Evolutionary conservation across 2,888 invertebrate genomes (phyloP).

Genomic region (Drosophila melanosoma): DNA sequence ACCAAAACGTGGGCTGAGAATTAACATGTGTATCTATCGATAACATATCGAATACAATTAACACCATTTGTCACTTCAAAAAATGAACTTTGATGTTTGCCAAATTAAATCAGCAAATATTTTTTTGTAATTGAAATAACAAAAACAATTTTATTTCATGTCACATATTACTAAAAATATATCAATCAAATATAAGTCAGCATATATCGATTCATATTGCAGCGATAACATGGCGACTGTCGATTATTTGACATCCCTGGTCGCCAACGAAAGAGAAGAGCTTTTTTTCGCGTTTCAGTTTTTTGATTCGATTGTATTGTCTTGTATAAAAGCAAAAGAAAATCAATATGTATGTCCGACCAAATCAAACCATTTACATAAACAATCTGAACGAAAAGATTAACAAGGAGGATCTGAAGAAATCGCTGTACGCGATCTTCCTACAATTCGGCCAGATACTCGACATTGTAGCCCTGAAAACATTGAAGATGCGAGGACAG

Average conservation of each 20-base stretch:
- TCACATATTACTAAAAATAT: neutral
- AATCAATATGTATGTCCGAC: conserved; percentile 91
- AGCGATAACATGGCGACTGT: conserved; percentile 44
- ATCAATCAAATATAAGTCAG: neutral
- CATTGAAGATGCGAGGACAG: conserved; percentile 98
- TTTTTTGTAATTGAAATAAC: neutral
- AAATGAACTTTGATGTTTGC: neutral
- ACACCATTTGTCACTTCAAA: neutral
- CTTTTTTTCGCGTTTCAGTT: conserved; percentile 33
- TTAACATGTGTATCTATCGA: neutral
- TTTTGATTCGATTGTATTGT: conserved; percentile 7
- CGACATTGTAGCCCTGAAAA: conserved; percentile 98
- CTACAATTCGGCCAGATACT: conserved; percentile 99
- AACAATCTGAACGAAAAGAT: conserved; percentile 99
- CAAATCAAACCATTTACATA: conserved; percentile 99
- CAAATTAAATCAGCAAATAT: neutral
- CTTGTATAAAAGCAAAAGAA: conserved; percentile 8
- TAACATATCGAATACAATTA: neutral
- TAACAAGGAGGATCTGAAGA: conserved; percentile 99
- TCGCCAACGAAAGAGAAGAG: conserved; percentile 19
- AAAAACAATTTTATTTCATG: too few relatives aligned
- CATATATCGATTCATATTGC: conserved; percentile 10
- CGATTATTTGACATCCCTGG: conserved; percentile 33
- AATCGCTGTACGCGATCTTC: conserved; percentile 99
- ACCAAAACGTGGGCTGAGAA: neutral